phyloP scores from a whole-genome alignment of 2,888 invertebrate species.

The Scaptodrosophila latifasciaeformis region DNA sequence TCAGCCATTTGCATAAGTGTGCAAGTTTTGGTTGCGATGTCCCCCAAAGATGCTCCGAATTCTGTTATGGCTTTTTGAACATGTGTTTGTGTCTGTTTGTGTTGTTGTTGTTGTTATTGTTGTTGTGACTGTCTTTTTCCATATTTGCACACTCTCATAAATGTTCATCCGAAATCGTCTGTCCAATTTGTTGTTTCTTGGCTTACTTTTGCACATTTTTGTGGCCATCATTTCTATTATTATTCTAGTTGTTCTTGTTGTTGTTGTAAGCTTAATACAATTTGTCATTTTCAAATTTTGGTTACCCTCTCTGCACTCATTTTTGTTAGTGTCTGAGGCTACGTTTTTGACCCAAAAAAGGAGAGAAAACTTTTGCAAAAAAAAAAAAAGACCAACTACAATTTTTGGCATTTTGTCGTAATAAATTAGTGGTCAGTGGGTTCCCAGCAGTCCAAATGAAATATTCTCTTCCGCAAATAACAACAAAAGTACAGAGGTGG shows the following conservation, averaged over 20 bases:
- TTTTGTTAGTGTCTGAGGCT: not conserved
- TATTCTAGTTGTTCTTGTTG: constrained; percentile 6
- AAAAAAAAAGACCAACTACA: constrained; percentile 10
- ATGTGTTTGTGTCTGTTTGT: constrained; percentile 7
- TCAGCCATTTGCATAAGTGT: constrained; percentile 5
- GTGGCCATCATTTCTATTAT: constrained; percentile 33
- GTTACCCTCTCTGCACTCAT: constrained; percentile 1
- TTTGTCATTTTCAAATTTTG: constrained; percentile 62
- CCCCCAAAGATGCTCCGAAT: no score
- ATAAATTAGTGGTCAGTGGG: constrained; percentile 45
- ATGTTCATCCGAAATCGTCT: constrained; percentile 31
- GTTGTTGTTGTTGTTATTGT: constrained; percentile 19
- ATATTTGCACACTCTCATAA: constrained; percentile 33
- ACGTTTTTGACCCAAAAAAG: no score
- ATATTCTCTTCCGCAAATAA: not conserved
- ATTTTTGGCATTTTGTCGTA: constrained; percentile 50
- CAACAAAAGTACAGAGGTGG: not conserved
- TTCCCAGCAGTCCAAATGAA: no score
- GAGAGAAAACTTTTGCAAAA: no score
- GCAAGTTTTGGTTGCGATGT: no score
- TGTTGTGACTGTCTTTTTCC: constrained; percentile 24
- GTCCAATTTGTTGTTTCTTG: constrained; percentile 18
- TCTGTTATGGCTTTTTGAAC: constrained; percentile 1
- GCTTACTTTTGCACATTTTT: constrained; percentile 35
- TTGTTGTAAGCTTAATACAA: constrained; percentile 47